Conservation (phyloP, 2,888 invertebrate genomes). For the Trisateles emortualis region DNA sequence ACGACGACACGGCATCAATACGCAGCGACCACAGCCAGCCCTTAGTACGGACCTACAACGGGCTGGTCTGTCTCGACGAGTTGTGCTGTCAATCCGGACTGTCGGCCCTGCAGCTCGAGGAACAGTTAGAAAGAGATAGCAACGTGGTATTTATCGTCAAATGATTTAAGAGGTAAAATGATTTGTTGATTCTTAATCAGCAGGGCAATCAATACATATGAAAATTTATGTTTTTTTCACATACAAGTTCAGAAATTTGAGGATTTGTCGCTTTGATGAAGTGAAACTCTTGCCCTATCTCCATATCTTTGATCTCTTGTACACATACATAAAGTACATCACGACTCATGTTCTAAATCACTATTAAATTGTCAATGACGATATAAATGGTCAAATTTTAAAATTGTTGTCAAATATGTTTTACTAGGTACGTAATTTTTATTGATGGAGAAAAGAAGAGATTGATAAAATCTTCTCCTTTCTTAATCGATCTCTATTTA, state of each 20-base stretch:
- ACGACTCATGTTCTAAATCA: conserved; percentile 1
- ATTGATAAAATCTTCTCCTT: background rate
- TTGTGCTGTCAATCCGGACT: conserved; percentile 93
- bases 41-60: conserved; percentile 77
- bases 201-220: no score
- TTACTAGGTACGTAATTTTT: background rate
- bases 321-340: conserved; percentile 9
- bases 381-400: no score
- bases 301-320: conserved; percentile 12
- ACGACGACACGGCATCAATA: conserved; percentile 66
- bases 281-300: background rate
- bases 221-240: no score
- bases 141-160: conserved; percentile 89
- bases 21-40: conserved; percentile 73
- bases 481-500: background rate
- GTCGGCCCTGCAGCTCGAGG: conserved; percentile 90
- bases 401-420: no score
- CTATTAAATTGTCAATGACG: background rate
- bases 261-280: background rate
- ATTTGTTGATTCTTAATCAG: no score
- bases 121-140: conserved; percentile 91
- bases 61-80: conserved; percentile 91
- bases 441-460: background rate
- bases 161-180: conserved; percentile 47
- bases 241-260: no score